A percentile compares a stretch with the other conserved stretches of the same genome.
These are phyloP conservation scores for Dufourea novaeangliae DNA, from an alignment of 1,140 invertebrate genomes.

Conservation along the genomic window DNA sequence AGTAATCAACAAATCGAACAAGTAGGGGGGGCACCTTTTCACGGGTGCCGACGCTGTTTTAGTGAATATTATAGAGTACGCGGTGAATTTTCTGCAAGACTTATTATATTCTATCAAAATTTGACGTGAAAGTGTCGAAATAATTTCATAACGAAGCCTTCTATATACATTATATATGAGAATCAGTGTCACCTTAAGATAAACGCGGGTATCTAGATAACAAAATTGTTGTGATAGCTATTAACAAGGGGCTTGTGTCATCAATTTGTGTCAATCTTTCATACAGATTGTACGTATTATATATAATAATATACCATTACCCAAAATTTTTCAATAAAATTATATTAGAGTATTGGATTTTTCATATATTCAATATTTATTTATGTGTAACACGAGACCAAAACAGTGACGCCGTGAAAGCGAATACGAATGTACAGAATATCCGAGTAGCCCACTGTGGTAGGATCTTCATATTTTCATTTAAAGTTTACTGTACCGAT, in stretches of 20 bases:
- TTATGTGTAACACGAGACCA: background rate
- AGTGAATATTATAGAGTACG: slow-evolving; percentile 69
- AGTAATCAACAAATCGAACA: slow-evolving; percentile 66
- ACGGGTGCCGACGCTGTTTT: slow-evolving; percentile 69
- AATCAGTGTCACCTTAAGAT: slow-evolving; percentile 58
- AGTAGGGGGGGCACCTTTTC: slow-evolving; percentile 69
- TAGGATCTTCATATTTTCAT: background rate
- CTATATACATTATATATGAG: slow-evolving; percentile 8
- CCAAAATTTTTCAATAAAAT: background rate
- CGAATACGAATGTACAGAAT: background rate
- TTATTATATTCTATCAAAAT: background rate
- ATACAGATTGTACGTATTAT: background rate
- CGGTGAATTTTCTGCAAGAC: slow-evolving; percentile 43
- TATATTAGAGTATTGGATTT: background rate
- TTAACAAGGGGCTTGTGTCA: background rate
- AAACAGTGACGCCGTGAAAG: background rate
- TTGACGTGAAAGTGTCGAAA: slow-evolving; percentile 16
- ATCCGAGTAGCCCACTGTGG: background rate
- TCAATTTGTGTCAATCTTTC: background rate
- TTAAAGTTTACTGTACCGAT: background rate
- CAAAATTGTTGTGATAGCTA: slow-evolving; percentile 73
- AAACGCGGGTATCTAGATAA: slow-evolving; percentile 53
- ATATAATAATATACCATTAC: slow-evolving; percentile 23
- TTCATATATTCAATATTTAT: background rate
- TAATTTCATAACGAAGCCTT: background rate